Base-by-base conservation (phyloP, 2,113 vertebrate genomes). In the Urocolius indicus region DNA sequence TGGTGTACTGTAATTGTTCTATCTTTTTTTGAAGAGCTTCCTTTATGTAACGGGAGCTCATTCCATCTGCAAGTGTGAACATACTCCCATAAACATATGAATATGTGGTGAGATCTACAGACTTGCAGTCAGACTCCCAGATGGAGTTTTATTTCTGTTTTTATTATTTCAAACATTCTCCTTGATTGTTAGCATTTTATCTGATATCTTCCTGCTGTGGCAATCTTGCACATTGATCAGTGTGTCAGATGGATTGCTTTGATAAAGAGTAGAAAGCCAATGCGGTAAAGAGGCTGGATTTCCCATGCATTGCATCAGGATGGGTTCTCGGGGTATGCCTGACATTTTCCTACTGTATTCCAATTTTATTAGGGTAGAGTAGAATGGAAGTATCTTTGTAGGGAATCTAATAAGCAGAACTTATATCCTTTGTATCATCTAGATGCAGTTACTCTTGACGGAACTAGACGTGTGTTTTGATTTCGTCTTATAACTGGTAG, bases 101-200 rank as follows among this genome's bases (percentile, higher is more conserved):
- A 61, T 92, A 46, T 91, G 36, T 88, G 72, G 43, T 5, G 8
- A 93, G 59, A 92, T 75, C 55, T 77, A 10, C n/a, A 63, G 11
- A 19, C 49, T 67, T 89, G 63, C 15, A n/a, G 21, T 43, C 83
- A 74, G 38, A 76, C 12, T 23, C 52, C 13, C 22, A 93, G 67
- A 59, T 51, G 26, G 38, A 12, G 16, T 69, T 63, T 63, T 66
- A 65, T 77, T 81, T 85, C 61, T 20, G 11, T 6, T 93, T 80
- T 96, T 76, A 59, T 17, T 9, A 14, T 93, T 91, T 96, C 55
- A 90, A 94, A 86, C 36, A 55, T 69, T 79, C 9, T 54, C 7
- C 72, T 81, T 76, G 32, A 45, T 76, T 57, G 48, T 19, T 79
- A 73, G 63, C 13, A 38, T 43, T 95, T 93, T 81, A 36, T 94